phyloP scores from a whole-genome alignment of 1,140 invertebrate species.

The Pseudomyrmex gracilis region DNA sequence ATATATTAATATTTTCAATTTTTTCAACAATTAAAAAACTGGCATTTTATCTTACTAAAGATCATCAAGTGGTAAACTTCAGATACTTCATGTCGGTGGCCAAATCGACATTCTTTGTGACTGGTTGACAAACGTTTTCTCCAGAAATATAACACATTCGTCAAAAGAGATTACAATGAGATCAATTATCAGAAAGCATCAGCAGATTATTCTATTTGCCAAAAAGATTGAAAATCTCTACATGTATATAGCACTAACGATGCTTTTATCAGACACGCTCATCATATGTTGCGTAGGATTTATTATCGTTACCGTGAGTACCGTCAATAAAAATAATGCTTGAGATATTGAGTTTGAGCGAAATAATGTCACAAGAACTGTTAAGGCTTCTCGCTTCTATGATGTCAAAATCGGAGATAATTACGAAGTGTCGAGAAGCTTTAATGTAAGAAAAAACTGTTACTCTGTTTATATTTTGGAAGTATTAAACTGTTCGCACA shows the following conservation, averaged over 20 bases:
- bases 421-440: not conserved
- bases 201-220: slow-evolving; percentile 44
- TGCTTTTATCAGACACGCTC: slow-evolving; percentile 47
- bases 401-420: not conserved
- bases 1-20: too few species aligned
- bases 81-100: slow-evolving; percentile 50
- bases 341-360: too few species aligned
- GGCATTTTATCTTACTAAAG: not conserved
- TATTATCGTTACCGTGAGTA: slow-evolving; percentile 55
- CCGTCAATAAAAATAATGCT: too few species aligned
- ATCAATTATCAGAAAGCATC: slow-evolving; percentile 44
- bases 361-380: too few species aligned
- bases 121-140: not conserved
- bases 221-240: slow-evolving; percentile 34
- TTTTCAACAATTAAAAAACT: too few species aligned
- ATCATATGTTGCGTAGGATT: slow-evolving; percentile 45
- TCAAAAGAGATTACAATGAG: not conserved
- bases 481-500: not conserved
- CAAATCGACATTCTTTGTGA: slow-evolving; percentile 46
- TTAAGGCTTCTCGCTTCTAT: not conserved
- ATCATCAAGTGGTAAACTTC: not conserved
- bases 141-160: not conserved
- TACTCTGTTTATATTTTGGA: not conserved
- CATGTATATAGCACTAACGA: slow-evolving; percentile 26
- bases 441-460: not conserved